Percentiles rank a stretch among this genome's conserved stretches.
Conservation (phyloP, 2,797 vertebrate genomes). For the Arnoldichthys spilopterus region DNA sequence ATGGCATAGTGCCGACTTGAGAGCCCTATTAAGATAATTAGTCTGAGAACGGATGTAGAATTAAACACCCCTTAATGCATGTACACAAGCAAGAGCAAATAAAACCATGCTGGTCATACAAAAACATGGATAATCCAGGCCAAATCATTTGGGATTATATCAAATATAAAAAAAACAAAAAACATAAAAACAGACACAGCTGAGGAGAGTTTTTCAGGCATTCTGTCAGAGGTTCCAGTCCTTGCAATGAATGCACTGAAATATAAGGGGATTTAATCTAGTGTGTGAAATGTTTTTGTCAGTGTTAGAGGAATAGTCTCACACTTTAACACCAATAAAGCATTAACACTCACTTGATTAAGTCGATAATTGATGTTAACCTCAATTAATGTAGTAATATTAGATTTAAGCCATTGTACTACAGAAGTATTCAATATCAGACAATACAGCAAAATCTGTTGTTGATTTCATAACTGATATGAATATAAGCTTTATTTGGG, state of each 20-base stretch:
- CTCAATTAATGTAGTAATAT: no score
- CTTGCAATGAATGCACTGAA: background rate
- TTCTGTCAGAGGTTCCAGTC: no score
- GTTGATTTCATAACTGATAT: no score
- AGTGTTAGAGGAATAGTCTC: background rate
- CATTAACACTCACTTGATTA: background rate
- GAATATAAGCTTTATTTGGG: no score
- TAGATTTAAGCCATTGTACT: background rate
- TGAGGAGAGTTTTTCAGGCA: background rate
- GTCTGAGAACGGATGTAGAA: conserved; percentile 36
- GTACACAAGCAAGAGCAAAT: background rate
- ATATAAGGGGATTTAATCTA: background rate
- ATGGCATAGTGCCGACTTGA: conserved; percentile 24
- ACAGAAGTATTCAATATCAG: background rate
- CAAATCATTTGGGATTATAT: background rate
- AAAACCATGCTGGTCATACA: conserved; percentile 4
- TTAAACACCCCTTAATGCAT: conserved; percentile 22
- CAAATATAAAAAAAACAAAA: background rate
- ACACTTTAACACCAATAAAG: background rate
- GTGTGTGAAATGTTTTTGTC: background rate
- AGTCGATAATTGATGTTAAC: background rate
- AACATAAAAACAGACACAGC: background rate
- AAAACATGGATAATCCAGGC: conserved; percentile 5
- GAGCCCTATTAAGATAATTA: conserved; percentile 35
- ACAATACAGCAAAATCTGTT: no score